These are phyloP conservation scores for Drosophila anomelani DNA, from an alignment of 2,888 invertebrate genomes.

Conservation along the genomic window DNA sequence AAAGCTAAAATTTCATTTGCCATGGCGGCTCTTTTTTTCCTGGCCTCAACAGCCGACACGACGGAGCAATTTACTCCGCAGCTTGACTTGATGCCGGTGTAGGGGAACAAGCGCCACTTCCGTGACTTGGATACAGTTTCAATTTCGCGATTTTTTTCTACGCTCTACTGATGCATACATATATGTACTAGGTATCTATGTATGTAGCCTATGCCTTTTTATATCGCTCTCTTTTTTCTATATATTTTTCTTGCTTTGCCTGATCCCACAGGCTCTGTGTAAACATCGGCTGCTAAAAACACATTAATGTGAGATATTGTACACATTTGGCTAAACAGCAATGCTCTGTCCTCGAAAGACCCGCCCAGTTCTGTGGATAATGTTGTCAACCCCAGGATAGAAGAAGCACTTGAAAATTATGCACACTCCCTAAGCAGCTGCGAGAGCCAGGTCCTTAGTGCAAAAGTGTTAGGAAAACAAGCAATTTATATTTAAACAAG, in stretches of 20 bases:
- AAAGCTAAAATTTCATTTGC: conserved; percentile 15
- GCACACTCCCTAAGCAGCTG: background rate
- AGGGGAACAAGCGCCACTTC: conserved; percentile 6
- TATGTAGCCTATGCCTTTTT: too few relatives aligned
- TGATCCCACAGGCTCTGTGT: background rate
- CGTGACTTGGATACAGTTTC: conserved; percentile 15
- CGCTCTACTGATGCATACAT: background rate
- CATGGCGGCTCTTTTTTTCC: background rate
- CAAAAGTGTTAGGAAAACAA: background rate
- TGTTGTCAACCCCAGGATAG: conserved; percentile 3
- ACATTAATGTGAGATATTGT: conserved; percentile 1
- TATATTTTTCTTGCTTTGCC: background rate
- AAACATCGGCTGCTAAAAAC: background rate
- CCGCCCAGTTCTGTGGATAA: conserved; percentile 10
- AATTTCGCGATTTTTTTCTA: conserved; percentile 4
- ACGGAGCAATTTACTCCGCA: conserved; percentile 4
- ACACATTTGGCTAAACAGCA: conserved; percentile 3
- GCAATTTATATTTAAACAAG: background rate
- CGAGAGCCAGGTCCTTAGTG: background rate
- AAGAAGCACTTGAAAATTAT: background rate
- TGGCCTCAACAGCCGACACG: background rate
- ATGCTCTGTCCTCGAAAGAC: background rate
- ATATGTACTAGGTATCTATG: background rate
- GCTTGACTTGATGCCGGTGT: conserved; percentile 3
- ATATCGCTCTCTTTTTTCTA: background rate